Evolutionary conservation across 2,797 vertebrate genomes (phyloP).

Genomic region (Acrossocheilus fasciatus): DNA sequence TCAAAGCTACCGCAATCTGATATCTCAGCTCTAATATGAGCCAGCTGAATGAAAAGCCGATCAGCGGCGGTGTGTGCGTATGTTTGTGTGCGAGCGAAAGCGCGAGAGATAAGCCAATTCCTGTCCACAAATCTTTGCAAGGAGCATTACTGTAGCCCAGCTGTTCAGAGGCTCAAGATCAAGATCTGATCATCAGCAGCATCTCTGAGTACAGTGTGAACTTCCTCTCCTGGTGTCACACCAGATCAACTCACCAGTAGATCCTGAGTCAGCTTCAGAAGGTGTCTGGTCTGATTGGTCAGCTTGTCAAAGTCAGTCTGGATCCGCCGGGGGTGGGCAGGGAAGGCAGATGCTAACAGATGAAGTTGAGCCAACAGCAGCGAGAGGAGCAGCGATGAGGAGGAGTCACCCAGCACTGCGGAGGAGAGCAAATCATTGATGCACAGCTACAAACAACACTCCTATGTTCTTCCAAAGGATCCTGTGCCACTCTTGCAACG

Average conservation of each 20-base stretch:
- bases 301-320: constrained; percentile 79
- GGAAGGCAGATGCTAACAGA: constrained; percentile 75
- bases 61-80: constrained; percentile 22
- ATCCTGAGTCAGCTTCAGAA: constrained; percentile 82
- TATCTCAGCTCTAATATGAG: constrained; percentile 57
- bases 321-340: constrained; percentile 69
- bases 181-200: constrained; percentile 55
- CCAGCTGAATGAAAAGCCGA: constrained; percentile 58
- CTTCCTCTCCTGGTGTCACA: constrained; percentile 47
- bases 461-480: constrained; percentile 23
- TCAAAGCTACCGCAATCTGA: constrained; percentile 61
- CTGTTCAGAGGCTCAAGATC: constrained; percentile 40
- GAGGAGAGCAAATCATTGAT: constrained; percentile 76
- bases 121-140: constrained; percentile 39
- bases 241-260: constrained; percentile 78
- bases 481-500: constrained; percentile 37
- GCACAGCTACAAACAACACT: constrained; percentile 22
- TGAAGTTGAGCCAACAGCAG: constrained; percentile 83
- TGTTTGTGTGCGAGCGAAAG: constrained; percentile 36
- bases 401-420: constrained; percentile 83
- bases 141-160: constrained; percentile 40
- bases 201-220: constrained; percentile 38
- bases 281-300: constrained; percentile 83
- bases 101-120: constrained; percentile 42
- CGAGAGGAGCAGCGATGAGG: constrained; percentile 81